A percentile compares a stretch with the other conserved stretches of the same genome.
phyloP scores from a whole-genome alignment of 1,140 invertebrate genomes.

The Euwallacea fornicatus region DNA sequence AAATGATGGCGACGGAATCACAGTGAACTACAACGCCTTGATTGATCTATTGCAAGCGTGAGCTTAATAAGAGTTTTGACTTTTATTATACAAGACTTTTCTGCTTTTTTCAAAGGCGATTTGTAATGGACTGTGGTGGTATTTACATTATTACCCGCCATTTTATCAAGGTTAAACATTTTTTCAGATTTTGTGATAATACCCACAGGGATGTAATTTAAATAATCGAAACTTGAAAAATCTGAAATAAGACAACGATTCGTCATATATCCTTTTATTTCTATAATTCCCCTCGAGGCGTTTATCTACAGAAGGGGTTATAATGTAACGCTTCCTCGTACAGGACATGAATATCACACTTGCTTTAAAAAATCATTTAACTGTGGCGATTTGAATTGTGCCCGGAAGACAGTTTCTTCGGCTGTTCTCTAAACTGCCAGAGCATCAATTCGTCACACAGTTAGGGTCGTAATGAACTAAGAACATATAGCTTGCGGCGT shows the following conservation, averaged over 20 bases:
- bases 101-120: too few species aligned
- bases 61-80: too few species aligned
- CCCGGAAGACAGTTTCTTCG: background rate
- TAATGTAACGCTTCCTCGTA: slow-evolving; percentile 13
- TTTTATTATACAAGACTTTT: too few species aligned
- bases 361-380: slow-evolving; percentile 26
- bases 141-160: too few species aligned
- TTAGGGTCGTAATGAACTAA: slow-evolving; percentile 12
- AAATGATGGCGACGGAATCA: too few species aligned
- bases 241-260: background rate
- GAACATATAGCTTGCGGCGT: slow-evolving; percentile 23
- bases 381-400: background rate
- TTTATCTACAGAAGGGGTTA: slow-evolving; percentile 9
- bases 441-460: background rate
- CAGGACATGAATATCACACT: slow-evolving; percentile 29
- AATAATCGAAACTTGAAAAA: too few species aligned
- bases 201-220: too few species aligned
- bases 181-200: too few species aligned
- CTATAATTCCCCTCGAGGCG: slow-evolving; percentile 16
- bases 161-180: too few species aligned
- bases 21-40: too few species aligned
- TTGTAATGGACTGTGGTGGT: too few species aligned
- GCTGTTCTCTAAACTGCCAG: background rate
- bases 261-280: background rate
- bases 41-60: too few species aligned